Conservation (phyloP, 1,140 invertebrate genomes). For the Melitaea cinxia region DNA sequence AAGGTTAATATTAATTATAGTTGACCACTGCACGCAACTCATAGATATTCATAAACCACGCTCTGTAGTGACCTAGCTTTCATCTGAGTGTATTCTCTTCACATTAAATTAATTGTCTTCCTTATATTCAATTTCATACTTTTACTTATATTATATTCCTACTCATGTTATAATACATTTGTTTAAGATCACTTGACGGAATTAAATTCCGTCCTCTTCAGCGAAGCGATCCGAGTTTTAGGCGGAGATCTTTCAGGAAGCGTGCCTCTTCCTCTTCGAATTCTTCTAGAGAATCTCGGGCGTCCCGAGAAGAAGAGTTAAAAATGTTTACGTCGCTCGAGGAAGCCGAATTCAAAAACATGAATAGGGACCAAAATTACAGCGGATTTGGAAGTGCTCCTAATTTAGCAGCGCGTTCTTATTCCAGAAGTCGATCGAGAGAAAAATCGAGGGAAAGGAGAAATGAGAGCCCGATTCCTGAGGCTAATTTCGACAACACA, state of each 20-base stretch:
- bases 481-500: slow-evolving; percentile 48
- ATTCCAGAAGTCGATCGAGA: slow-evolving; percentile 78
- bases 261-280: slow-evolving; percentile 82
- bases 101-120: slow-evolving; percentile 44
- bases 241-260: slow-evolving; percentile 82
- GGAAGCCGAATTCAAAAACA: slow-evolving; percentile 81
- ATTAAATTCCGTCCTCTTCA: slow-evolving; percentile 82
- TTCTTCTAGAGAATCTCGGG: slow-evolving; percentile 81
- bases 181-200: slow-evolving; percentile 83
- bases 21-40: slow-evolving; percentile 44
- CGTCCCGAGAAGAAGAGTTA: slow-evolving; percentile 83
- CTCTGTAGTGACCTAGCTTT: slow-evolving; percentile 56
- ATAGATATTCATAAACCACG: slow-evolving; percentile 47
- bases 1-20: slow-evolving; percentile 76
- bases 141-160: slow-evolving; percentile 62
- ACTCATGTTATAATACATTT: slow-evolving; percentile 71
- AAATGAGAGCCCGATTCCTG: slow-evolving; percentile 50
- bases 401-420: slow-evolving; percentile 75
- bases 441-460: slow-evolving; percentile 66
- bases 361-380: slow-evolving; percentile 53
- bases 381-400: slow-evolving; percentile 70
- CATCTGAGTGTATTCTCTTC: slow-evolving; percentile 44
- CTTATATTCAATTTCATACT: slow-evolving; percentile 45
- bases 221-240: slow-evolving; percentile 82
- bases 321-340: slow-evolving; percentile 84